phyloP scores from a whole-genome alignment of 2,797 vertebrate genomes.

The Halcyon smyrnensis region DNA sequence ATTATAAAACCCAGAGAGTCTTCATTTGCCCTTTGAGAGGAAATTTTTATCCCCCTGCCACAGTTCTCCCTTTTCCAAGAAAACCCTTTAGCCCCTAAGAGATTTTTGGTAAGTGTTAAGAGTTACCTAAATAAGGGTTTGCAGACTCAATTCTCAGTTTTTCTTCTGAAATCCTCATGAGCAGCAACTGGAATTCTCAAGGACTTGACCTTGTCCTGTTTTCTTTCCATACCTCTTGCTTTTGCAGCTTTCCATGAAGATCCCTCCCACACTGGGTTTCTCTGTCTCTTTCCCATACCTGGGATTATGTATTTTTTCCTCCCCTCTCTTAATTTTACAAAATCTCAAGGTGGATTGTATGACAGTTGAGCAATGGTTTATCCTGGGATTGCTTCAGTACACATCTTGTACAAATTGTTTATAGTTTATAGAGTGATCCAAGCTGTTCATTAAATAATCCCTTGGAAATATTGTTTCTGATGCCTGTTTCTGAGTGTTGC shows the following conservation, averaged over 20 bases:
- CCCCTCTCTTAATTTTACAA: background rate
- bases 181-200: background rate
- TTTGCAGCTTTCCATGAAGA: background rate
- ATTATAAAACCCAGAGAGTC: background rate
- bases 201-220: background rate
- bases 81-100: background rate
- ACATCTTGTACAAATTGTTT: slow-evolving; percentile 18
- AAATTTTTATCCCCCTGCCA: background rate
- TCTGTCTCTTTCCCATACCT: background rate
- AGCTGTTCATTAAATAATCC: background rate
- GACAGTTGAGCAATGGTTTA: background rate
- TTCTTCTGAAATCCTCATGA: background rate
- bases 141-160: background rate
- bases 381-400: background rate
- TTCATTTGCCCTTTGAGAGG: background rate
- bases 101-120: background rate
- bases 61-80: background rate
- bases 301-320: background rate
- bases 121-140: background rate
- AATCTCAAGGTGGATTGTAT: background rate
- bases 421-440: background rate
- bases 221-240: background rate
- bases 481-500: slow-evolving; percentile 9
- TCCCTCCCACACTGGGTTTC: background rate
- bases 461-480: slow-evolving; percentile 21